Percentiles rank a stretch among this genome's conserved stretches.
Conservation (phyloP, 2,797 vertebrate genomes). For the Pseudochirops cupreus region DNA sequence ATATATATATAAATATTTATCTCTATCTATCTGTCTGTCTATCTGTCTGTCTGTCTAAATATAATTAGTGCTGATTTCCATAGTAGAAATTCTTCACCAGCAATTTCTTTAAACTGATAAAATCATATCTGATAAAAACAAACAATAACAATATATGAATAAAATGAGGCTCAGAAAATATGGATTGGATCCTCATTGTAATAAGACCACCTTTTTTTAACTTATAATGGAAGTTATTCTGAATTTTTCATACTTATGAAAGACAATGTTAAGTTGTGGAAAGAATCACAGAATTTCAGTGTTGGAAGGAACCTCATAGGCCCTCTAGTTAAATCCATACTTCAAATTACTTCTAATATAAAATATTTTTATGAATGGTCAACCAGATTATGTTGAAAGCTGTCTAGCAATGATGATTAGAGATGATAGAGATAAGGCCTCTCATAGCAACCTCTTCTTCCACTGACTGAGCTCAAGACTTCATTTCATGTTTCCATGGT, state of each 20-base stretch:
- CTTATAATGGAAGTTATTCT: neutral
- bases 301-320: too few relatives aligned
- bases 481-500: neutral
- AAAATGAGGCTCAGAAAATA: neutral
- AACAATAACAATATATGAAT: neutral
- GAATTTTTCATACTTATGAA: neutral
- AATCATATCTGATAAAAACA: neutral
- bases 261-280: too few relatives aligned
- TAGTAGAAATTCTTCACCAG: neutral
- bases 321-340: too few relatives aligned
- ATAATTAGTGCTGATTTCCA: neutral
- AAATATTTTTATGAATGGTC: too few relatives aligned
- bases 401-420: too few relatives aligned
- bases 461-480: too few relatives aligned
- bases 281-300: too few relatives aligned
- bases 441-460: neutral
- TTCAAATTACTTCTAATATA: too few relatives aligned
- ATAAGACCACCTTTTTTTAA: neutral
- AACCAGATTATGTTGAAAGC: too few relatives aligned
- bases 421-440: neutral
- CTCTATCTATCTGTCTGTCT: neutral
- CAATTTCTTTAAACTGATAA: neutral
- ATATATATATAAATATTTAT: neutral
- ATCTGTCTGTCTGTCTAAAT: neutral
- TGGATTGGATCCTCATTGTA: neutral